A percentile compares a stretch with the other conserved stretches of the same genome.
phyloP scores from a whole-genome alignment of 1,140 invertebrate genomes.

The Condylostylus longicornis region DNA sequence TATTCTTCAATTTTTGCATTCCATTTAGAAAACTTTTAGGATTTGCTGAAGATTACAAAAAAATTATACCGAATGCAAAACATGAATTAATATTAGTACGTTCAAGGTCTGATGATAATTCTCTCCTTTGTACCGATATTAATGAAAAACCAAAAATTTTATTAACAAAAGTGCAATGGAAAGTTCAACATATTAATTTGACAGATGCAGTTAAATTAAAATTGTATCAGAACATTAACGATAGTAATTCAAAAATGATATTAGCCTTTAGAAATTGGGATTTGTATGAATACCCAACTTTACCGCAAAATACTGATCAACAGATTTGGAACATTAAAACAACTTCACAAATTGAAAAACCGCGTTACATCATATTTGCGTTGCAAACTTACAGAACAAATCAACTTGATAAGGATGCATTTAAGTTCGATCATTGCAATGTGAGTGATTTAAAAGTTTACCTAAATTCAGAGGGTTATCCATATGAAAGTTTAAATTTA shows the following conservation, averaged over 20 bases:
- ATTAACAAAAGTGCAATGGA: slow-evolving; percentile 9
- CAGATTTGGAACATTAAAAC: slow-evolving; percentile 23
- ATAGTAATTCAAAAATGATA: no score
- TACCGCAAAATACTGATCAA: slow-evolving; percentile 15
- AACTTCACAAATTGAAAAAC: slow-evolving; percentile 17
- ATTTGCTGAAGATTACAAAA: slow-evolving; percentile 33
- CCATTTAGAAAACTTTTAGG: slow-evolving; percentile 28
- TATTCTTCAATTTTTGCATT: slow-evolving; percentile 27
- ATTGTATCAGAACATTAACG: slow-evolving; percentile 15
- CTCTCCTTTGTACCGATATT: not conserved
- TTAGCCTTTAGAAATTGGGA: slow-evolving; percentile 20
- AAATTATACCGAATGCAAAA: slow-evolving; percentile 31
- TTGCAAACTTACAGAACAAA: slow-evolving; percentile 14
- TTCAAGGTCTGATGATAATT: slow-evolving; percentile 18
- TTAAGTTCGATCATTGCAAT: slow-evolving; percentile 16
- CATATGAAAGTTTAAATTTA: slow-evolving; percentile 16
- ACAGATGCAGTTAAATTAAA: slow-evolving; percentile 12
- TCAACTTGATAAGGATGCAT: slow-evolving; percentile 6
- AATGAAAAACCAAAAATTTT: slow-evolving; percentile 4
- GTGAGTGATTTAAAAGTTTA: slow-evolving; percentile 13
- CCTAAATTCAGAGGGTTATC: slow-evolving; percentile 17
- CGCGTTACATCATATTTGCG: slow-evolving; percentile 16
- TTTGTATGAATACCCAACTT: slow-evolving; percentile 25
- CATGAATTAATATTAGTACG: slow-evolving; percentile 33
- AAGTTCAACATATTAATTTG: slow-evolving; percentile 13